A percentile compares a stretch with the other conserved stretches of the same genome.
These are phyloP conservation scores for Pantherophis guttatus DNA, from an alignment of 2,113 vertebrate species.

Conservation along the genomic window DNA sequence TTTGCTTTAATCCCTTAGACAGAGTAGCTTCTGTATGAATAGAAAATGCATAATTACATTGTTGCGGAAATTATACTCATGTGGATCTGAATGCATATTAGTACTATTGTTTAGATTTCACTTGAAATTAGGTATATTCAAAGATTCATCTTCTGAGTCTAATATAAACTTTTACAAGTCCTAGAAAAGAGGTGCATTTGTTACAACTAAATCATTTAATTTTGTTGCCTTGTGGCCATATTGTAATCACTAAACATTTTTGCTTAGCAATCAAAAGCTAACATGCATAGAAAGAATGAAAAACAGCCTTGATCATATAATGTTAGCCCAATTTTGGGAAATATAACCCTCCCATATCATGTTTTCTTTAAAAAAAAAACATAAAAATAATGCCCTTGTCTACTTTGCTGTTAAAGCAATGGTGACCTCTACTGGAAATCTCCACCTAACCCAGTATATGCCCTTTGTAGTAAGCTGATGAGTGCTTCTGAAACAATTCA, in stretches of 20 bases:
- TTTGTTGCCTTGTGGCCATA: not conserved
- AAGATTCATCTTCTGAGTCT: fast-evolving
- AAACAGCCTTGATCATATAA: not conserved
- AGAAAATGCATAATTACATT: slow-evolving; percentile 4
- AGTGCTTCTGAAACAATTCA: not conserved
- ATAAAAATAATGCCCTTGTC: slow-evolving; percentile 13
- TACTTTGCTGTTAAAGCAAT: slow-evolving; percentile 1
- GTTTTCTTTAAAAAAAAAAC: not conserved
- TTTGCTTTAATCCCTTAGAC: not conserved
- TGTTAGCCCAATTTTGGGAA: not conserved
- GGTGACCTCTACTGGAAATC: slow-evolving; percentile 59
- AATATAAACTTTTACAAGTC: not conserved
- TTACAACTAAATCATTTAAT: not conserved
- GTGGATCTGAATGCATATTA: not conserved
- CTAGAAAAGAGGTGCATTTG: not conserved
- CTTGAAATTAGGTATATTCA: not conserved
- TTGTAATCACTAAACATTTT: not conserved
- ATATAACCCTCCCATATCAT: not conserved
- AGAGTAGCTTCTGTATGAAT: not conserved
- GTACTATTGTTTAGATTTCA: not conserved
- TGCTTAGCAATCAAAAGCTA: not conserved
- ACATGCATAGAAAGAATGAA: not conserved
- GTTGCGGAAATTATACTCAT: not conserved
- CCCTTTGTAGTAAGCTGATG: not conserved
- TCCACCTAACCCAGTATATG: not conserved